phyloP scores from a whole-genome alignment of 2,888 invertebrate genomes.

The Calameuta filiformis region DNA sequence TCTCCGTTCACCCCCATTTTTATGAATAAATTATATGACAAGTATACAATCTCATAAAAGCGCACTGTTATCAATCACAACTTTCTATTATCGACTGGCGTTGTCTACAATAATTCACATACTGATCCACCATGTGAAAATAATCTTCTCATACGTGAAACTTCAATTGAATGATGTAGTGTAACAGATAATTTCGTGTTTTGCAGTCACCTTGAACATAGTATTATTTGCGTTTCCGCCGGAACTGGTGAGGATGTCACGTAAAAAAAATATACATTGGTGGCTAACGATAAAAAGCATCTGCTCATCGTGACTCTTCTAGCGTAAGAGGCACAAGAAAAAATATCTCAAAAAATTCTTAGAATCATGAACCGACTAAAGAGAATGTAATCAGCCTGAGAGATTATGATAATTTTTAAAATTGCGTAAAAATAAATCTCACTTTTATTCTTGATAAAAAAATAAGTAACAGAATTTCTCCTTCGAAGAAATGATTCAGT shows the following conservation, averaged over 20 bases:
- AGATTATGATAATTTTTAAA: neutral
- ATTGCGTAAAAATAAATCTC: neutral
- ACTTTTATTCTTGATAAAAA: neutral
- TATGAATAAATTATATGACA: neutral
- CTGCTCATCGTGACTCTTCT: neutral
- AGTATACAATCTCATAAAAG: neutral
- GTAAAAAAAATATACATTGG: conserved; percentile 14
- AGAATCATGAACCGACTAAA: neutral
- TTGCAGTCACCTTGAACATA: conserved; percentile 46
- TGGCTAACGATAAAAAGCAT: neutral
- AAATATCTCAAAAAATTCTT: neutral
- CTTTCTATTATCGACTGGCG: conserved; percentile 15
- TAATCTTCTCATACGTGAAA: conserved; percentile 6
- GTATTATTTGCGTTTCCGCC: conserved; percentile 52
- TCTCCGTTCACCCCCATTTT: neutral
- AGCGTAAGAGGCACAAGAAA: neutral
- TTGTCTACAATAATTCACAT: conserved; percentile 21
- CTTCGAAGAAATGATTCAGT: neutral
- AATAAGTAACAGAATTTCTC: neutral
- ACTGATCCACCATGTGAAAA: conserved; percentile 21
- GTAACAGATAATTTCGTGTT: conserved; percentile 33
- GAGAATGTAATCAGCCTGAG: neutral
- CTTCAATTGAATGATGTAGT: conserved; percentile 18
- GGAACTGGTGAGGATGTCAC: conserved; percentile 40
- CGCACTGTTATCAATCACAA: neutral